These are phyloP conservation scores for Lepidurus apus DNA, from an alignment of 1,140 invertebrate genomes.

Conservation along the genomic window DNA sequence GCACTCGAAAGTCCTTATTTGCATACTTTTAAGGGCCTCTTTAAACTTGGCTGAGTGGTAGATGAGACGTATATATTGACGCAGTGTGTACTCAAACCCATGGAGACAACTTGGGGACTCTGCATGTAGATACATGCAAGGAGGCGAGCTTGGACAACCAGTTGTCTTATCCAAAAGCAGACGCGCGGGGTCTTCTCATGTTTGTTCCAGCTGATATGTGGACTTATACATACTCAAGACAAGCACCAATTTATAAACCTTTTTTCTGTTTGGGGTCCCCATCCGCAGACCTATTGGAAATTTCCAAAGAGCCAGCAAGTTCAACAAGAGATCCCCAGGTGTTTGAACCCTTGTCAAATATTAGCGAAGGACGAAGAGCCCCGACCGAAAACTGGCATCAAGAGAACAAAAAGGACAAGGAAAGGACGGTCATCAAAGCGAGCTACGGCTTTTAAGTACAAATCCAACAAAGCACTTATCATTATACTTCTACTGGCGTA, in stretches of 20 bases:
- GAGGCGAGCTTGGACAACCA: not conserved
- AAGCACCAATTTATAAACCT: constrained; percentile 16
- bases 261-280: not conserved
- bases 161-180: constrained; percentile 18
- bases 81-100: not conserved
- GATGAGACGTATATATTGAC: constrained; percentile 22
- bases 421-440: constrained; percentile 11
- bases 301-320: not conserved
- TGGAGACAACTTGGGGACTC: not conserved
- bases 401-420: not conserved
- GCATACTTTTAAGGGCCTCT: constrained; percentile 10
- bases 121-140: not conserved
- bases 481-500: not conserved
- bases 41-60: not conserved
- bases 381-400: not conserved
- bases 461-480: constrained; percentile 22
- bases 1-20: not conserved
- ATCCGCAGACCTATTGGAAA: not conserved
- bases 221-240: constrained; percentile 15
- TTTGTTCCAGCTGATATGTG: not conserved
- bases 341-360: constrained; percentile 19
- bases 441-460: constrained; percentile 4
- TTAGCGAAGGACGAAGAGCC: constrained; percentile 5
- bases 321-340: constrained; percentile 18
- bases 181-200: not conserved